Evolutionary conservation across 2,113 vertebrate genomes (phyloP).

Genomic region (Dendropsophus ebraccatus): DNA sequence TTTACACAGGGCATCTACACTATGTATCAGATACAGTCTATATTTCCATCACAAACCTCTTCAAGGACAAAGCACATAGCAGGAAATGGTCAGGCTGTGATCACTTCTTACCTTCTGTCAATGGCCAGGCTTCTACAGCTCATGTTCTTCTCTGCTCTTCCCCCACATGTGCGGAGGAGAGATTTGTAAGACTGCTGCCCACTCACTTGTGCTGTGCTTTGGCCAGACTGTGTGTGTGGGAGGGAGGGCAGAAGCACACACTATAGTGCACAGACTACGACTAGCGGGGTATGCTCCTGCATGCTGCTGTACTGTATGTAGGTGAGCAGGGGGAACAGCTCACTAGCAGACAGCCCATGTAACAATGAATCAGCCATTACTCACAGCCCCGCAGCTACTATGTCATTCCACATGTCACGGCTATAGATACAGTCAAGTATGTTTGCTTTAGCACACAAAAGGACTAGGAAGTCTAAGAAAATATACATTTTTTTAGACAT

Average conservation of each 20-base stretch:
- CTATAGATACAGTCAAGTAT: no score
- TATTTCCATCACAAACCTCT: background rate
- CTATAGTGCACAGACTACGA: background rate
- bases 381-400: no score
- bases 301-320: no score
- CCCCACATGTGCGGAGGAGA: constrained; percentile 51
- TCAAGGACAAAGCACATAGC: background rate
- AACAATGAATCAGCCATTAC: no score
- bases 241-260: constrained; percentile 20
- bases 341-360: no score
- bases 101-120: constrained; percentile 9
- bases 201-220: constrained; percentile 33
- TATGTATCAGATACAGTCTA: no score
- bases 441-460: no score
- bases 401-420: no score
- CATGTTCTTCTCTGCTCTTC: constrained; percentile 10
- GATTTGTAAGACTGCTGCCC: constrained; percentile 39
- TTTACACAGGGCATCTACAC: background rate
- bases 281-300: background rate
- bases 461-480: no score
- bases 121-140: background rate
- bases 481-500: no score
- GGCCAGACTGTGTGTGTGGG: constrained; percentile 40
- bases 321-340: no score
- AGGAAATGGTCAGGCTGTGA: background rate